phyloP scores from a whole-genome alignment of 2,888 invertebrate species.

The Encarsia formosa region DNA sequence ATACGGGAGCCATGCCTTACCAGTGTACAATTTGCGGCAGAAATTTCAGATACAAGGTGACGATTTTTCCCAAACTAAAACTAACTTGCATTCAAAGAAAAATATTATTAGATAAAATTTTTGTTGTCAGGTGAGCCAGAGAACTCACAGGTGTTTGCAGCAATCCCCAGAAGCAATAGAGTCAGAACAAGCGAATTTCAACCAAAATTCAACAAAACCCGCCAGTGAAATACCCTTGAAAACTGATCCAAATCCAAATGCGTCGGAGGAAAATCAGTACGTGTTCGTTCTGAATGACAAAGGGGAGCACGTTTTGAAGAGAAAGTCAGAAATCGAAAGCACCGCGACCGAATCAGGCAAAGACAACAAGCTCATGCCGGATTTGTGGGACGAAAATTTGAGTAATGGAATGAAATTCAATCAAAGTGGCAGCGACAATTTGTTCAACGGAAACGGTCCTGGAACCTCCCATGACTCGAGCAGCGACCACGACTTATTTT shows the following conservation, averaged over 20 bases:
- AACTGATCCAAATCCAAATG: slow-evolving; percentile 23
- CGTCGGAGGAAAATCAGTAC: slow-evolving; percentile 42
- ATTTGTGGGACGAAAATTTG: slow-evolving; percentile 9
- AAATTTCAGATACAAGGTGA: slow-evolving; percentile 76
- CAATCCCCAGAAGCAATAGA: slow-evolving; percentile 61
- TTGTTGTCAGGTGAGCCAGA: slow-evolving; percentile 65
- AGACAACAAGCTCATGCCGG: slow-evolving; percentile 6
- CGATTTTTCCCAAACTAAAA: not conserved
- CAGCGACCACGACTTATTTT: slow-evolving; percentile 41
- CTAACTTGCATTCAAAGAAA: no score
- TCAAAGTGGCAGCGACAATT: slow-evolving; percentile 2
- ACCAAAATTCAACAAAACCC: slow-evolving; percentile 33
- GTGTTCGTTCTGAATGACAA: slow-evolving; percentile 41
- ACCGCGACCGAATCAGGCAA: not conserved
- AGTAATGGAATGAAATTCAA: not conserved
- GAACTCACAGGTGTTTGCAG: slow-evolving; percentile 74
- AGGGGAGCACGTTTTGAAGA: slow-evolving; percentile 42
- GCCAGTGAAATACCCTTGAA: slow-evolving; percentile 23
- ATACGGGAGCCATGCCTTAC: slow-evolving; percentile 83
- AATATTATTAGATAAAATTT: not conserved
- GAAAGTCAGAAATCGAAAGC: slow-evolving; percentile 33
- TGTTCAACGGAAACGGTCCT: slow-evolving; percentile 7
- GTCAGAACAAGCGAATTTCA: slow-evolving; percentile 42
- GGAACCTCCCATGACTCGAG: not conserved
- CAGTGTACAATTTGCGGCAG: slow-evolving; percentile 77